Evolutionary conservation across 2,888 invertebrate species (phyloP), one percentile per base, ranked within the genome.

Genomic region (Callyntrura guangdongensis): DNA sequence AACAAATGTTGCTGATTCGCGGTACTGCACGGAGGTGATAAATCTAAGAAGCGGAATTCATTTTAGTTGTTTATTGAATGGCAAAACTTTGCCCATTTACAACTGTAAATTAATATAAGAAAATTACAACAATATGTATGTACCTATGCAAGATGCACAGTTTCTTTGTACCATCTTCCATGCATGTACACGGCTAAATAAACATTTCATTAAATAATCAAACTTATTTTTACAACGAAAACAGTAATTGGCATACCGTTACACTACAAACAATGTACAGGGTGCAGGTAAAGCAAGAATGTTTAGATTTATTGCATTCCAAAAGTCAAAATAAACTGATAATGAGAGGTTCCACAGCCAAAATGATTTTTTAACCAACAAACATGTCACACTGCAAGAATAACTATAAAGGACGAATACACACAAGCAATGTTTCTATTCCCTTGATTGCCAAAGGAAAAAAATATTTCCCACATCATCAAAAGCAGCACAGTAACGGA

Each of bases 231-330:
- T 6, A 82, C 45, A 45, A 61, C n/a, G 25, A 11, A 53, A 56
- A 56, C 27, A 25, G 4, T 59, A 14, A 14, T 59, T 59, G 53
- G 9, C 64, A 64, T 64, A 64, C 25, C 9, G 25, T 8, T 53
- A 53, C 53, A n/a, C n/a, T 22, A 36, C 67, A 81, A 79, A 87
- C 67, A 79, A 81, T 81, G 81, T 36, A 2, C 36, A 14, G 87
- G 36, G 27, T 36, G 36, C 36, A 69, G 22, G 25, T 47, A 64
- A 53, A 17, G n/a, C 53, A 20, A 59, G 82, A 82, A 72, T 47
- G 56, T 82, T 81, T 88, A 72, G 87, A 88, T 88, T 88, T 88
- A 88, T 88, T 67, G 72, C 82, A 88, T 88, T 88, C 88, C 88
- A 72, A 27, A 22, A 81, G 88, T 88, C 88, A 88, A 81, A 88